A percentile compares a stretch with the other conserved stretches of the same genome.
Evolutionary conservation across 2,113 vertebrate genomes (phyloP).

Genomic region (Cinclus mexicanus): DNA sequence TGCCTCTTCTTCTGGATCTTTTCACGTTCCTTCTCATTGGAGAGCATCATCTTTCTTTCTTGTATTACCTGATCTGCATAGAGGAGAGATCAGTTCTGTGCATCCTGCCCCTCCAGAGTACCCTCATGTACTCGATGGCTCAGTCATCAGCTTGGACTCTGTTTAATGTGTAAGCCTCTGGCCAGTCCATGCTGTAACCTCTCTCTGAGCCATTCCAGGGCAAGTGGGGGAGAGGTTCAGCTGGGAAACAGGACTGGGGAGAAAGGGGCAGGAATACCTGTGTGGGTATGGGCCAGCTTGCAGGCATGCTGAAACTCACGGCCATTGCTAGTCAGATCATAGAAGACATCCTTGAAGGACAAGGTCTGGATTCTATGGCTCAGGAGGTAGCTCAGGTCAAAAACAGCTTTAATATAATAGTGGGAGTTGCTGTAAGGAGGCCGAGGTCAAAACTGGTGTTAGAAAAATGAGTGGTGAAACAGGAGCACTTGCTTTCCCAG

Average conservation of each 20-base stretch:
- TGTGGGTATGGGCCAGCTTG: conserved; percentile 76
- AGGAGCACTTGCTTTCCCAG: neutral
- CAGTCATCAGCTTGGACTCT: neutral
- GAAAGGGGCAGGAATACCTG: conserved; percentile 67
- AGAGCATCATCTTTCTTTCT: conserved; percentile 77
- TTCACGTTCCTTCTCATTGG: conserved; percentile 66
- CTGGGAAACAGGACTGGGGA: neutral
- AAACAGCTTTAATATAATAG: conserved; percentile 82
- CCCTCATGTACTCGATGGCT: accelerated
- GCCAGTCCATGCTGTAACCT: neutral
- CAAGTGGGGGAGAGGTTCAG: neutral
- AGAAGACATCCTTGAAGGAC: conserved; percentile 78
- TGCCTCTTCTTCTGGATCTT: conserved; percentile 72
- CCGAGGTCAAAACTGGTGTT: neutral
- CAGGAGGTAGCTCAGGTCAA: conserved; percentile 72
- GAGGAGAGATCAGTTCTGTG: neutral
- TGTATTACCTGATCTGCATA: conserved; percentile 73
- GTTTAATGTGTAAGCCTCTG: neutral
- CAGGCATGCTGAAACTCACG: conserved; percentile 69
- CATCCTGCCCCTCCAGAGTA: neutral
- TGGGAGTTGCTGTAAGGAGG: conserved; percentile 69
- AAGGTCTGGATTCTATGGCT: conserved; percentile 54
- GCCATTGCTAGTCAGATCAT: conserved; percentile 74
- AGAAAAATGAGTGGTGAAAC: neutral
- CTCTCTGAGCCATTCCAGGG: neutral